Percentiles rank a stretch among this genome's conserved stretches.
phyloP scores from a whole-genome alignment of 1,140 invertebrate genomes.

The Cyphomyrmex costatus region DNA sequence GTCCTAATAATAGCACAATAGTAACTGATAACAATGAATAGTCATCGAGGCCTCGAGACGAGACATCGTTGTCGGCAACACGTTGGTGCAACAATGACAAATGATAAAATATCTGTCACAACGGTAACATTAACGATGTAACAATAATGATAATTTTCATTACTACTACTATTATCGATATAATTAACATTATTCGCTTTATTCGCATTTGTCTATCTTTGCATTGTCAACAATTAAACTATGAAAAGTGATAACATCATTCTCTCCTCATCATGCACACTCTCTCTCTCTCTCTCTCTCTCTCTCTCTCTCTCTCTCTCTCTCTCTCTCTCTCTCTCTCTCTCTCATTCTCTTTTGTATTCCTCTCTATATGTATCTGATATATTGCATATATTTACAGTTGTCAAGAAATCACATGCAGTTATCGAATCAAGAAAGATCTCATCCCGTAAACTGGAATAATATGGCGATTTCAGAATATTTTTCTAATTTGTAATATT shows the following conservation, averaged over 20 bases:
- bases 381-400: background rate
- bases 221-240: conserved; percentile 58
- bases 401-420: conserved; percentile 11
- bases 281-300: background rate
- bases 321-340: background rate
- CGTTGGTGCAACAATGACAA: conserved; percentile 44
- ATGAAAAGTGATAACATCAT: conserved; percentile 45
- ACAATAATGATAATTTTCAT: conserved; percentile 59
- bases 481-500: no score
- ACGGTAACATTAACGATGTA: conserved; percentile 53
- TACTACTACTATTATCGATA: conserved; percentile 47
- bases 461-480: no score
- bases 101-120: conserved; percentile 57
- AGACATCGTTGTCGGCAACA: conserved; percentile 5
- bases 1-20: conserved; percentile 60
- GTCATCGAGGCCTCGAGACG: conserved; percentile 29
- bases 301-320: background rate
- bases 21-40: conserved; percentile 62
- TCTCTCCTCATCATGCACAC: background rate
- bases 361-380: no score
- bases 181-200: conserved; percentile 53
- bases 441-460: no score
- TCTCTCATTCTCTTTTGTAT: no score
- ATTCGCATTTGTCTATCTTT: conserved; percentile 1
- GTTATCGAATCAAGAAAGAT: background rate